Base-by-base conservation (phyloP, 2,888 invertebrate genomes). In the Imbricaverruca yamaguchii region DNA sequence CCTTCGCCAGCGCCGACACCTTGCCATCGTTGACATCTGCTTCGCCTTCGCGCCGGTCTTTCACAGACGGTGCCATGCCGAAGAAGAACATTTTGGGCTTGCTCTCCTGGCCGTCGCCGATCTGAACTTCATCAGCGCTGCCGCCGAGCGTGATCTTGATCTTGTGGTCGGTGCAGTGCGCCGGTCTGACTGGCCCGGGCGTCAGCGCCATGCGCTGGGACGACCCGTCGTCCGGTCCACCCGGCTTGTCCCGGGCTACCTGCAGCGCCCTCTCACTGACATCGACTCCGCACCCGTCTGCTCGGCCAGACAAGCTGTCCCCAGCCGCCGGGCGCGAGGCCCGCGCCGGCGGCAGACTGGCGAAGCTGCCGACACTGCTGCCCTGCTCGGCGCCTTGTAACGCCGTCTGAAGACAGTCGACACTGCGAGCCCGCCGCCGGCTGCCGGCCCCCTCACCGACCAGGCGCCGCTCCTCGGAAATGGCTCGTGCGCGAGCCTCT, bases 21-120 rank as follows among this genome's bases (percentile, higher is more conserved):
- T 53, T 74, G 21, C 55, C 55, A 1, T 55, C 55, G 0, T 74
- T 10, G 9, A 21, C 12, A 9, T 53, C 74, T 11, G 13, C 13
- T 11, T 10, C 55, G 4, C 15, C 15, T 11, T 13, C 59, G 11
- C 12, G 12, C 59, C 15, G 59, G 59, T 59, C 12, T 13, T 74
- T 53, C 10, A 21, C 21, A 1, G 74, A 15, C 10, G 84, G 83
- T 25, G 82, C 82, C 84, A 84, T 84, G 21, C 84, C 84, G 77
- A 84, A 84, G 82, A 83, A 84, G 82, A 84, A 83, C 21, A 82
- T 82, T 53, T 83, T 84, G 13, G 83, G 84, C 25, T 55, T 74
- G 69, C 15, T 53, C 21, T 74, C 21, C 1, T 74, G 23, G 0
- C 55, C 0, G 74, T 11, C 21, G 3, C 69, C 69, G 23, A 74